Percentiles rank a stretch among this genome's conserved stretches.
These are phyloP conservation scores for Microtus pennsylvanicus DNA, from an alignment of 2,113 vertebrate genomes.

Conservation along the genomic window DNA sequence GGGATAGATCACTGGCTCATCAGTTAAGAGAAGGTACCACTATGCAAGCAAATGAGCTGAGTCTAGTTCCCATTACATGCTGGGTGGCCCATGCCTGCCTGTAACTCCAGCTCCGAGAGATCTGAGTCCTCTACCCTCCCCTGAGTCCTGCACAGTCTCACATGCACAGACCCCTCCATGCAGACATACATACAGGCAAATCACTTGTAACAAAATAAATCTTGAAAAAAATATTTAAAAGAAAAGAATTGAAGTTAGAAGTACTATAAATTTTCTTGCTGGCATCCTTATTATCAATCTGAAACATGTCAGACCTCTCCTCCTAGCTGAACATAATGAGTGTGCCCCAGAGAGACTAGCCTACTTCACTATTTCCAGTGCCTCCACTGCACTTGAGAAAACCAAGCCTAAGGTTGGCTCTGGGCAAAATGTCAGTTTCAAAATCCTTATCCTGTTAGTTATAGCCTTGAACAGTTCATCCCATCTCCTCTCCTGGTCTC, in stretches of 20 bases:
- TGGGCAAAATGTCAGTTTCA: conserved; percentile 46
- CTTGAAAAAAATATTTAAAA: neutral
- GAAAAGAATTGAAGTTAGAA: neutral
- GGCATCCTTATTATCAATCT: neutral
- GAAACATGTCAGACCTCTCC: neutral
- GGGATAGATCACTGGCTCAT: neutral
- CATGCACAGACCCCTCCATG: neutral
- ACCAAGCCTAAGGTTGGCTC: neutral
- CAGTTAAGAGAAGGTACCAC: neutral
- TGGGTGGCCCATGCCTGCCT: accelerated
- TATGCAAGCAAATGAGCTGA: neutral
- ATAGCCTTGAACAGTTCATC: neutral
- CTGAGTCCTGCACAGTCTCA: neutral
- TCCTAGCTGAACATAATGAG: neutral
- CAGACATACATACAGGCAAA: neutral
- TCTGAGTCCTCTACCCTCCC: too few relatives aligned
- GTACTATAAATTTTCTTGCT: neutral
- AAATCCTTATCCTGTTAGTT: neutral
- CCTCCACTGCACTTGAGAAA: neutral
- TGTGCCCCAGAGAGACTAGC: neutral
- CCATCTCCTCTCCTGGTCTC: neutral
- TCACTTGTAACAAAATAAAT: neutral
- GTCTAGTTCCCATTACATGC: too few relatives aligned
- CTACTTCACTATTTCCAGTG: too few relatives aligned
- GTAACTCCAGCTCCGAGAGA: too few relatives aligned